These are phyloP conservation scores for Dicycla oo DNA, from an alignment of 2,888 invertebrate genomes.

Conservation along the genomic window DNA sequence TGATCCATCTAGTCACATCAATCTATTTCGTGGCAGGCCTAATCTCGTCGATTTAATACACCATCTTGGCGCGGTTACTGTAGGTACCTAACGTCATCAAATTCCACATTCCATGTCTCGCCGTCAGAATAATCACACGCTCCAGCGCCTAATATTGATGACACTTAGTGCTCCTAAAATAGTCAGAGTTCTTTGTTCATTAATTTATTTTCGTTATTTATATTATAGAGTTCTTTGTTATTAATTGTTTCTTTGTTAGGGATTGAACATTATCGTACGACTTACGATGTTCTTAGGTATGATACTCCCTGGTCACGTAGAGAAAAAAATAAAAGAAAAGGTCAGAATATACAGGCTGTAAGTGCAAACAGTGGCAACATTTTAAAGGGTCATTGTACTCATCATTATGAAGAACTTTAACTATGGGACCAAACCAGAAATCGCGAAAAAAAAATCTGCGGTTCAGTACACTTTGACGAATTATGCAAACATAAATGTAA, in stretches of 20 bases:
- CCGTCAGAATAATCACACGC: conserved; percentile 56
- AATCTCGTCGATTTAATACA: conserved; percentile 9
- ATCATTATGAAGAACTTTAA: no score
- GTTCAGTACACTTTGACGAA: no score
- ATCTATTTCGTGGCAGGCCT: conserved; percentile 13
- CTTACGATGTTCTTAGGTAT: neutral
- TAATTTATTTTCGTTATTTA: no score
- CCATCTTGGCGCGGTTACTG: conserved; percentile 9
- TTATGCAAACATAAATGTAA: no score
- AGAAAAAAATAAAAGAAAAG: neutral
- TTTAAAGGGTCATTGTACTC: no score
- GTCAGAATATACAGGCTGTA: neutral
- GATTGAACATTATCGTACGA: neutral
- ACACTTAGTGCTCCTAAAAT: conserved; percentile 40
- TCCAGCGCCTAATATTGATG: conserved; percentile 55
- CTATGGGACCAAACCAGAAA: no score
- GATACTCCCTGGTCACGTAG: neutral
- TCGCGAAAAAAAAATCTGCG: no score
- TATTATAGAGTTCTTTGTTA: no score
- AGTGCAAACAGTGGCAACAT: no score
- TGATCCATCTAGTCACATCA: conserved; percentile 9
- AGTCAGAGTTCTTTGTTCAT: conserved; percentile 19
- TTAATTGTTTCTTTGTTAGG: no score
- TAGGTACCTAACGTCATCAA: conserved; percentile 17
- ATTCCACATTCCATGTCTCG: conserved; percentile 27